These are phyloP conservation scores for Drosophila orena DNA, from an alignment of 1,140 invertebrate genomes.

Conservation along the genomic window DNA sequence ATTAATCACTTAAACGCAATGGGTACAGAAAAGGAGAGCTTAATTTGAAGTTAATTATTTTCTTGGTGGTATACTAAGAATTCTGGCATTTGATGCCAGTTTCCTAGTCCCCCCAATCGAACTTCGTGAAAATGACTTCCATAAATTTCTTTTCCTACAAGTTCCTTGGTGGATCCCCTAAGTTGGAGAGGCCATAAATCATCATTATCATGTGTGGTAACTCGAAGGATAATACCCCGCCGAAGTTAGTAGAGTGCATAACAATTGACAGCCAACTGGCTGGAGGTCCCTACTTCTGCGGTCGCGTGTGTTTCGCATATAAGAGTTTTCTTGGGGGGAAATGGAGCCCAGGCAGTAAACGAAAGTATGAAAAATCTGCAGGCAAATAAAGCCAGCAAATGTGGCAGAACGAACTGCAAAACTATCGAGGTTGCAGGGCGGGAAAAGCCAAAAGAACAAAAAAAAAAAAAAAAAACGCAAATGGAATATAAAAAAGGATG, in stretches of 20 bases:
- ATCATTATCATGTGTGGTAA: constrained; percentile 39
- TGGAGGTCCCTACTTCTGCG: constrained; percentile 27
- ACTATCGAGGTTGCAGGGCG: constrained; percentile 34
- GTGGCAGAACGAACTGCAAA: constrained; percentile 62
- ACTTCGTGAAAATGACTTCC: constrained; percentile 3
- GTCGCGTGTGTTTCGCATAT: constrained; percentile 37
- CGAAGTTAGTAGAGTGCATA: constrained; percentile 53
- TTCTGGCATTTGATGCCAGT: not conserved
- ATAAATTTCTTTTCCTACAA: constrained; percentile 7
- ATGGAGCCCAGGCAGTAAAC: constrained; percentile 24
- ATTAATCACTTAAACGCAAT: no score
- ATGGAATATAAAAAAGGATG: constrained; percentile 29
- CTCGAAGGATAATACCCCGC: constrained; percentile 51
- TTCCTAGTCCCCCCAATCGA: not conserved
- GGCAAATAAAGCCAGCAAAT: constrained; percentile 71
- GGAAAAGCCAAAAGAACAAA: constrained; percentile 40
- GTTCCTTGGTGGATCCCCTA: constrained; percentile 15
- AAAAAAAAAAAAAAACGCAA: constrained; percentile 31
- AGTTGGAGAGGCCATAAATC: constrained; percentile 36
- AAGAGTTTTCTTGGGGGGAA: constrained; percentile 10
- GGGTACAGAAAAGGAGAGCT: no score
- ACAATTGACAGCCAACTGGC: constrained; percentile 49
- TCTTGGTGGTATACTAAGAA: no score
- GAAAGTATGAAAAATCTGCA: constrained; percentile 49
- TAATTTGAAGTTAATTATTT: no score